A percentile compares a stretch with the other conserved stretches of the same genome.
Conservation (phyloP, 1,140 invertebrate genomes). For the Pectinophora gossypiella region DNA sequence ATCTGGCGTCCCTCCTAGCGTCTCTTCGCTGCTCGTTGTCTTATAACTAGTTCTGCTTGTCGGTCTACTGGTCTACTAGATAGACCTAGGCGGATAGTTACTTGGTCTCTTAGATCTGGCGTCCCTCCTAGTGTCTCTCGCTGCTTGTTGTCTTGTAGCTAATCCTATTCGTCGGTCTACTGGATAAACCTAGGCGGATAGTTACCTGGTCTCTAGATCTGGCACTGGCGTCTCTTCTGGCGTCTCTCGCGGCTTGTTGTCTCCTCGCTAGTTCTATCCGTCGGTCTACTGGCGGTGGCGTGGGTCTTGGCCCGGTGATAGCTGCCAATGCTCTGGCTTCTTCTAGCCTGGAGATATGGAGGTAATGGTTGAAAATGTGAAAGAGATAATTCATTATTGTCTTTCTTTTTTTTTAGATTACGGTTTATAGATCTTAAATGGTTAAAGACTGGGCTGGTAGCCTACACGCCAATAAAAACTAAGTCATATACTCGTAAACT, state of each 20-base stretch:
- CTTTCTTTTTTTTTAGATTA: too few species aligned
- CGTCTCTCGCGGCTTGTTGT: constrained; percentile 74
- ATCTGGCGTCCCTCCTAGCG: too few species aligned
- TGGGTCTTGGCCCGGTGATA: constrained; percentile 63
- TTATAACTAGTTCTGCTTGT: too few species aligned
- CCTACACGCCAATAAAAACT: too few species aligned
- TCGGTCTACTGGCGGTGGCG: constrained; percentile 79
- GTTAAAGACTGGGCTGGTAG: too few species aligned
- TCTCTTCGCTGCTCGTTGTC: too few species aligned
- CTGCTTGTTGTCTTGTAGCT: constrained; percentile 79
- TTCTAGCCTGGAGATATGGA: constrained; percentile 70
- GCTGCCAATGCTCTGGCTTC: constrained; percentile 73
- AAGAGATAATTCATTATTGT: too few species aligned
- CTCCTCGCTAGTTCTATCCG: constrained; percentile 80
- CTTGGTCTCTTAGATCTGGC: not conserved
- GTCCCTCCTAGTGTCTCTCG: constrained; percentile 8
- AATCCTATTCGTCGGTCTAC: constrained; percentile 81
- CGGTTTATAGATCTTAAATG: too few species aligned
- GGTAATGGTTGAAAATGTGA: not conserved
- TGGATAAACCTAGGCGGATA: constrained; percentile 11
- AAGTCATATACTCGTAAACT: too few species aligned
- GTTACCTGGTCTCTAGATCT: constrained; percentile 3
- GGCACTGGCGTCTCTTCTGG: constrained; percentile 8
- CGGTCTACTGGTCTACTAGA: too few species aligned
- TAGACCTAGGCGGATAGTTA: too few species aligned